Evolutionary conservation across 1,140 invertebrate genomes (phyloP).

Genomic region (Stegodyphus dumicola): DNA sequence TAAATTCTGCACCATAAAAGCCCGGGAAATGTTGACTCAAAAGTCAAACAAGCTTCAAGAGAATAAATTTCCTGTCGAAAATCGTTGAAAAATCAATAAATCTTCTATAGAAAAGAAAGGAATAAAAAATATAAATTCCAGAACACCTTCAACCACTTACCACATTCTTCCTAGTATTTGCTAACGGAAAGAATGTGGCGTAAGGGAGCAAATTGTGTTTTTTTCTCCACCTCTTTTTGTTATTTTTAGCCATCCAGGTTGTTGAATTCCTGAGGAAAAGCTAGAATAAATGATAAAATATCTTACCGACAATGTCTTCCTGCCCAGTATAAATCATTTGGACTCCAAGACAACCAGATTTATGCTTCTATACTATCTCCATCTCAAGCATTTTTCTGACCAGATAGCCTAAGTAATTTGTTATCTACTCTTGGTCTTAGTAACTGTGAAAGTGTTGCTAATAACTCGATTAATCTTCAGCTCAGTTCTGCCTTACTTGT

Average conservation of each 20-base stretch:
- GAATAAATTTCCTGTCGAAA: slow-evolving; percentile 52
- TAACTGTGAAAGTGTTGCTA: slow-evolving; percentile 56
- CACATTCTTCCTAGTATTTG: slow-evolving; percentile 52
- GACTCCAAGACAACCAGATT: slow-evolving; percentile 45
- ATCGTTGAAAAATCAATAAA: slow-evolving; percentile 58
- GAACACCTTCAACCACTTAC: slow-evolving; percentile 51
- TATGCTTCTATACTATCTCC: slow-evolving; percentile 39
- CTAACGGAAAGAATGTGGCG: slow-evolving; percentile 27
- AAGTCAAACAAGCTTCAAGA: slow-evolving; percentile 52
- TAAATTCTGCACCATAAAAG: slow-evolving; percentile 45
- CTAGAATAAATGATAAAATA: slow-evolving; percentile 49
- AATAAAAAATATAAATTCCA: slow-evolving; percentile 41
- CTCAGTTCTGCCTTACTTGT: background rate
- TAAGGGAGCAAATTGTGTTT: slow-evolving; percentile 3
- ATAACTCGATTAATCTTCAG: slow-evolving; percentile 55
- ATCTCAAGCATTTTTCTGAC: slow-evolving; percentile 57
- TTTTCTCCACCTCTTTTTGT: slow-evolving; percentile 33
- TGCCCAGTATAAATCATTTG: slow-evolving; percentile 46
- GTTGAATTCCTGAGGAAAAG: slow-evolving; percentile 49
- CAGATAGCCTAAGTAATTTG: slow-evolving; percentile 52
- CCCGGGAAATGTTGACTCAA: slow-evolving; percentile 47
- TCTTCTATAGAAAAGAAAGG: slow-evolving; percentile 22
- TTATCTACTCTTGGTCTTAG: slow-evolving; percentile 34
- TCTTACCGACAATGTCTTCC: slow-evolving; percentile 52
- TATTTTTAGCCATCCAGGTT: slow-evolving; percentile 23